These are phyloP conservation scores for Zenarchopterus dispar DNA, from an alignment of 2,797 vertebrate species.

Conservation along the genomic window DNA sequence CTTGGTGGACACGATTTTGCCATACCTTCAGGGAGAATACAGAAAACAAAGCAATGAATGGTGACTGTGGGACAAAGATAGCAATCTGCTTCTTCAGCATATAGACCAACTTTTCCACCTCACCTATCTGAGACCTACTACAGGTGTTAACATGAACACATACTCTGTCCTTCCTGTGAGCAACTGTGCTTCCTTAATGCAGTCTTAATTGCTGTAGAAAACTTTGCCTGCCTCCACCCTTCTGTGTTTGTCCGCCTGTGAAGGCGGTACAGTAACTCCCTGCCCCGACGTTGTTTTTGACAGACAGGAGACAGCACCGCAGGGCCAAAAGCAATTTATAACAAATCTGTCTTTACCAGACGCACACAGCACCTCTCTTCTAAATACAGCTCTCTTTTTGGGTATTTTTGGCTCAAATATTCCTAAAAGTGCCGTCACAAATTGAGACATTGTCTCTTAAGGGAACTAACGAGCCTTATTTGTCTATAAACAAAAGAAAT, in stretches of 20 bases:
- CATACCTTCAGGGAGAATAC: conserved; percentile 81
- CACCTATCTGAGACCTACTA: conserved; percentile 32
- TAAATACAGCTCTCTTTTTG: conserved; percentile 32
- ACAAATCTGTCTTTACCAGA: conserved; percentile 34
- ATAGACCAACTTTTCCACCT: conserved; percentile 34
- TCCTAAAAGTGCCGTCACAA: conserved; percentile 11
- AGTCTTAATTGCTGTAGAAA: conserved; percentile 40
- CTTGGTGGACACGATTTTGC: conserved; percentile 97
- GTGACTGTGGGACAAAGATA: conserved; percentile 29
- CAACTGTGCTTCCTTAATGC: conserved; percentile 22
- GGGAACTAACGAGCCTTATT: not conserved
- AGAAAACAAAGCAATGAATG: conserved; percentile 37
- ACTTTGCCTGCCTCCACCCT: conserved; percentile 42
- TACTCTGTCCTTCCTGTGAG: conserved; percentile 16
- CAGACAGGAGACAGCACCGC: conserved; percentile 60
- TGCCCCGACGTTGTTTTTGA: conserved; percentile 44
- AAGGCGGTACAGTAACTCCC: conserved; percentile 33
- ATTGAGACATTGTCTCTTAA: no score
- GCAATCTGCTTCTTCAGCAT: conserved; percentile 50
- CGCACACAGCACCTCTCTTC: conserved; percentile 23
- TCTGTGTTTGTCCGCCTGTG: conserved; percentile 28
- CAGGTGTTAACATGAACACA: conserved; percentile 56
- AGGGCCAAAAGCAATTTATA: conserved; percentile 64
- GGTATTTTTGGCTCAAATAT: conserved; percentile 50
- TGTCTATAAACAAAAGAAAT: conserved; percentile 2